These are phyloP conservation scores for Heliangelus exortis DNA, from an alignment of 2,797 vertebrate genomes.

Conservation along the genomic window DNA sequence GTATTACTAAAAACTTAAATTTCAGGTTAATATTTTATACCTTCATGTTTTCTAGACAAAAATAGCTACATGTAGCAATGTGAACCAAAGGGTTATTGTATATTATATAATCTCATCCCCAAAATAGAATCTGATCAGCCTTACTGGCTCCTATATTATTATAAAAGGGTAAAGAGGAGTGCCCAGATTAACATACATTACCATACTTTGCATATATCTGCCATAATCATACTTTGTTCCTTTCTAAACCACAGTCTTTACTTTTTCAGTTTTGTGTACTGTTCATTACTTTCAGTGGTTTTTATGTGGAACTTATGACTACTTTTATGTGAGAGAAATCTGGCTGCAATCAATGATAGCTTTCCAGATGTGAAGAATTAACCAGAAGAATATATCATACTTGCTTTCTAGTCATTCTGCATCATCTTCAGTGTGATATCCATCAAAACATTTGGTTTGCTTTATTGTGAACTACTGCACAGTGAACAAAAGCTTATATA, in stretches of 20 bases:
- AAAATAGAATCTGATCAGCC: not conserved
- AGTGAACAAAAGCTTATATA: not conserved
- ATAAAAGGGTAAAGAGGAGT: not conserved
- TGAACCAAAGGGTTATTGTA: not conserved
- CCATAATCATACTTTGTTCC: not conserved
- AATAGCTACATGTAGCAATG: not conserved
- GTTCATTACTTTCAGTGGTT: not conserved
- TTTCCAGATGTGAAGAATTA: not conserved
- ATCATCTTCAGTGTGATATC: not conserved
- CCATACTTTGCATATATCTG: not conserved
- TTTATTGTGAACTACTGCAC: not conserved
- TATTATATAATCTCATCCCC: not conserved
- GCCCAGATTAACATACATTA: not conserved
- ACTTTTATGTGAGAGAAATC: not conserved
- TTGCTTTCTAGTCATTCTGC: not conserved
- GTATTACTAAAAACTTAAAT: not conserved
- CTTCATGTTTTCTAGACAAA: not conserved
- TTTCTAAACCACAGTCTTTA: not conserved
- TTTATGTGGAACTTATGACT: not conserved
- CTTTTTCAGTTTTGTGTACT: not conserved
- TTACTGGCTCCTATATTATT: not conserved
- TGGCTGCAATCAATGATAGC: accelerated
- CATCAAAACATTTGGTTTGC: not conserved
- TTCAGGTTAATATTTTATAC: not conserved
- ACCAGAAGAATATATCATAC: not conserved